A percentile compares a stretch with the other conserved stretches of the same genome.
Evolutionary conservation across 2,797 vertebrate genomes (phyloP).

Genomic region (Odontamblyopus lacepedii): DNA sequence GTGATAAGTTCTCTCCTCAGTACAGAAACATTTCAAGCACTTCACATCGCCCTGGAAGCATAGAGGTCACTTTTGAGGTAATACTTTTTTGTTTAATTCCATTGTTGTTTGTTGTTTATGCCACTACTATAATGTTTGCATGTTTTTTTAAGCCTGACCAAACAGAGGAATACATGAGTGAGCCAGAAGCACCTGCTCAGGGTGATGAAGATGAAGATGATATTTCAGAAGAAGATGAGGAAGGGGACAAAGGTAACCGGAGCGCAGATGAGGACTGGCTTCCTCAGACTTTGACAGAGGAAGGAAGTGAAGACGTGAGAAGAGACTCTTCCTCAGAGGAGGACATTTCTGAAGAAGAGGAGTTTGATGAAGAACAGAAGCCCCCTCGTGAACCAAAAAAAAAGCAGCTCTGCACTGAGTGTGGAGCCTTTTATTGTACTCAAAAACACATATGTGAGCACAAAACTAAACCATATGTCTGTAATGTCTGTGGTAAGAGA

Average conservation of each 20-base stretch:
- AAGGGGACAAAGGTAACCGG: background rate
- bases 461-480: constrained; percentile 52
- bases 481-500: constrained; percentile 55
- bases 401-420: constrained; percentile 55
- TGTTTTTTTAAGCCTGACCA: background rate
- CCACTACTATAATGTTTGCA: background rate
- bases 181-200: constrained; percentile 14
- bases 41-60: constrained; percentile 10
- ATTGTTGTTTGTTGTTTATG: too few relatives aligned
- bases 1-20: constrained; percentile 23
- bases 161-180: background rate
- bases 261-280: constrained; percentile 38
- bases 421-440: constrained; percentile 38
- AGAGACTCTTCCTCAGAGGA: constrained; percentile 18
- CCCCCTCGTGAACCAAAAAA: constrained; percentile 13
- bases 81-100: background rate
- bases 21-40: constrained; percentile 31
- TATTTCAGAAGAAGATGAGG: constrained; percentile 25
- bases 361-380: background rate
- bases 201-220: constrained; percentile 35
- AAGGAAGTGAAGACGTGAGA: constrained; percentile 13
- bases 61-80: constrained; percentile 26
- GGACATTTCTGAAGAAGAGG: constrained; percentile 12
- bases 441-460: constrained; percentile 54
- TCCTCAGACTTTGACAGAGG: constrained; percentile 8